Percentiles rank a stretch among this genome's conserved stretches.
These are phyloP conservation scores for Athene cunicularia DNA, from an alignment of 2,113 vertebrate genomes.

Conservation along the genomic window DNA sequence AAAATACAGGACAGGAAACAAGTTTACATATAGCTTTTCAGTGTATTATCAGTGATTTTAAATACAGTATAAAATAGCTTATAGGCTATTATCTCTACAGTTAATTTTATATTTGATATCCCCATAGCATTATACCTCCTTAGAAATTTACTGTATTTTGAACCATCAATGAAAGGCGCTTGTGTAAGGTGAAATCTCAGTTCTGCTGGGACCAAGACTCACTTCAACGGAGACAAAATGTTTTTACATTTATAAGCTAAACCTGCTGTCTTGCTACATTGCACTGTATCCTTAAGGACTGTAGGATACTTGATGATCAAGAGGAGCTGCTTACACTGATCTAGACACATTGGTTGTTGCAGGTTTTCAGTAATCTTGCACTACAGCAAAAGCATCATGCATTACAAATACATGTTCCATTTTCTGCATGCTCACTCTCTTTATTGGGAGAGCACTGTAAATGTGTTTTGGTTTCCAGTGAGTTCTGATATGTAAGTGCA, in stretches of 20 bases:
- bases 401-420: neutral
- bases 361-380: neutral
- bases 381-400: neutral
- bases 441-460: neutral
- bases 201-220: neutral
- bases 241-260: neutral
- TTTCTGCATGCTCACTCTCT: neutral
- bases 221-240: neutral
- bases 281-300: neutral
- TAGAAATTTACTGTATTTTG: neutral
- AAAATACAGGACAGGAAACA: neutral
- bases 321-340: neutral
- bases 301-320: neutral
- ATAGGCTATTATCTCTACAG: neutral
- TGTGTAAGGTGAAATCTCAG: neutral
- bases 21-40: neutral
- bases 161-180: neutral
- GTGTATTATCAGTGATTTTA: neutral
- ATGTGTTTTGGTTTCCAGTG: neutral
- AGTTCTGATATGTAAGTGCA: neutral
- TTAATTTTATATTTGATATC: slow-evolving; percentile 6
- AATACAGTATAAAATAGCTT: neutral
- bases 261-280: neutral
- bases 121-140: neutral
- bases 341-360: neutral